Conservation (phyloP, 2,113 vertebrate species). For the Ursus arctos region DNA sequence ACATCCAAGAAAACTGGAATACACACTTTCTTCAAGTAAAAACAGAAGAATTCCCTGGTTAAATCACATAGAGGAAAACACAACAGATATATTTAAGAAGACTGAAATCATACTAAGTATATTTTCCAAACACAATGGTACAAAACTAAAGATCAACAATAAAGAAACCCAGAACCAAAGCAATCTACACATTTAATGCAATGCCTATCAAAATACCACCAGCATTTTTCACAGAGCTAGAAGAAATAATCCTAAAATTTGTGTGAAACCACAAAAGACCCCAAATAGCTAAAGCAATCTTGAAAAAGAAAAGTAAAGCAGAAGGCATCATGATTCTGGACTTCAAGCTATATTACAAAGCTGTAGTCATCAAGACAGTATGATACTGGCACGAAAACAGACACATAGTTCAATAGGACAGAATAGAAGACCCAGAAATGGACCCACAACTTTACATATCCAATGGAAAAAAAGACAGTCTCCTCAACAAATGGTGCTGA, state of each 20-base stretch:
- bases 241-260: background rate
- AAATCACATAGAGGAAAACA: background rate
- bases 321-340: too few relatives aligned
- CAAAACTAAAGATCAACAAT: background rate
- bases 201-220: background rate
- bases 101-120: background rate
- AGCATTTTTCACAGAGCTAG: background rate
- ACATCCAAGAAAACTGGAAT: background rate
- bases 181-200: background rate
- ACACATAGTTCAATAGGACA: background rate
- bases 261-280: background rate
- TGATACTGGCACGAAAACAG: too few relatives aligned
- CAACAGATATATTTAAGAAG: background rate
- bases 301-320: too few relatives aligned
- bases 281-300: background rate
- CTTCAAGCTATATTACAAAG: too few relatives aligned
- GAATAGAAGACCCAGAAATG: background rate
- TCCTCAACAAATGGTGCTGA: too few relatives aligned
- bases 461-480: background rate
- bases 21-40: background rate
- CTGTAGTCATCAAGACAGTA: too few relatives aligned
- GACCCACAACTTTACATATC: background rate
- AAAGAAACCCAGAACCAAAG: background rate
- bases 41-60: background rate
- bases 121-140: background rate